phyloP scores from a whole-genome alignment of 2,888 invertebrate species.

The Dorcus parallelipipedus region DNA sequence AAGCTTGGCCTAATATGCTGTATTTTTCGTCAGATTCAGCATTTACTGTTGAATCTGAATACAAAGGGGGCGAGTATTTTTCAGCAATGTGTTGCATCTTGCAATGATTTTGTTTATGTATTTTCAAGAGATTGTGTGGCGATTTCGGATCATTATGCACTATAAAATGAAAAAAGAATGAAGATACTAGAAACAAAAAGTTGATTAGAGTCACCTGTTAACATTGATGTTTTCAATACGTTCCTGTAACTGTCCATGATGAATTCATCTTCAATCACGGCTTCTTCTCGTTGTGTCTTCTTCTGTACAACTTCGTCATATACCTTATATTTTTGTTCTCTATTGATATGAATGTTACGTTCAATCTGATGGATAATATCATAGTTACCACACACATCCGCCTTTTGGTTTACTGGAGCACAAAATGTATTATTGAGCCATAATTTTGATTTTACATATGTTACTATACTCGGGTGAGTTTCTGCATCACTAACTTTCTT shows the following conservation, averaged over 20 bases:
- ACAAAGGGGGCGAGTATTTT: slow-evolving; percentile 24
- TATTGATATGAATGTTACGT: slow-evolving; percentile 1
- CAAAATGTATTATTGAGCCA: slow-evolving; percentile 26
- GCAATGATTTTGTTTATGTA: slow-evolving; percentile 33
- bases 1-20: slow-evolving; percentile 52
- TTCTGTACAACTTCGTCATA: slow-evolving; percentile 6
- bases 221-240: slow-evolving; percentile 26
- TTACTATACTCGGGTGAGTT: slow-evolving; percentile 8
- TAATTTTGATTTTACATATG: slow-evolving; percentile 18
- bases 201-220: slow-evolving; percentile 22
- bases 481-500: background rate
- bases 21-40: slow-evolving; percentile 40
- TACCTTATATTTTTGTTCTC: slow-evolving; percentile 8
- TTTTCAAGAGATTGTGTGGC: slow-evolving; percentile 50
- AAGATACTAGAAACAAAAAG: background rate
- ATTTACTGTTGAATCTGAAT: slow-evolving; percentile 31
- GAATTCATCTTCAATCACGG: slow-evolving; percentile 1
- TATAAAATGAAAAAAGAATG: slow-evolving; percentile 1
- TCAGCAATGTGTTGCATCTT: slow-evolving; percentile 29
- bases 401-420: slow-evolving; percentile 4
- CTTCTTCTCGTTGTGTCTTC: slow-evolving; percentile 1
- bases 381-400: slow-evolving; percentile 17
- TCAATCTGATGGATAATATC: slow-evolving; percentile 7
- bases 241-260: slow-evolving; percentile 9
- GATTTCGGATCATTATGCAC: slow-evolving; percentile 52